Conservation (phyloP, 2,888 invertebrate species). For the Acleris literana region DNA sequence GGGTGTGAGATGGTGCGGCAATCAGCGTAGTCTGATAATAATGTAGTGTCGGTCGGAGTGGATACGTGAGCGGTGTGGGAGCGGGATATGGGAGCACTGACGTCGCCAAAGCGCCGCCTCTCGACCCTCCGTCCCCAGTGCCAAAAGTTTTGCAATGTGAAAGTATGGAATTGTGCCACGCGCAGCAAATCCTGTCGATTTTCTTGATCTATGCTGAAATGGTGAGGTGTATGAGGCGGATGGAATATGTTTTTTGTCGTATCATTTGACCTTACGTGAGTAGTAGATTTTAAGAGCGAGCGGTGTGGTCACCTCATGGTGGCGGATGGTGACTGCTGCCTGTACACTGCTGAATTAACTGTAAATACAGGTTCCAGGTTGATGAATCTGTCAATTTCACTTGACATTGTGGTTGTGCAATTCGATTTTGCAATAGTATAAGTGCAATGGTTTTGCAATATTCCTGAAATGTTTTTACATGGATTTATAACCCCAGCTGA, state of each 20-base stretch:
- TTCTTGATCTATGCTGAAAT: constrained; percentile 52
- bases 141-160: constrained; percentile 84
- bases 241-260: constrained; percentile 62
- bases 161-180: constrained; percentile 82
- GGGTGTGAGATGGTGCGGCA: constrained; percentile 51
- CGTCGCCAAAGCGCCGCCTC: constrained; percentile 72
- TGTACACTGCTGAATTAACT: constrained; percentile 3
- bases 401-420: constrained; percentile 53
- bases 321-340: constrained; percentile 52
- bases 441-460: constrained; percentile 26
- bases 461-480: constrained; percentile 16
- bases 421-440: constrained; percentile 28
- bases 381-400: constrained; percentile 44
- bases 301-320: constrained; percentile 58
- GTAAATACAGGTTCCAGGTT: constrained; percentile 41
- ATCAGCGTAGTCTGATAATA: constrained; percentile 60
- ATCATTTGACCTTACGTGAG: constrained; percentile 64
- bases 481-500: constrained; percentile 16
- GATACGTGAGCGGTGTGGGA: constrained; percentile 75
- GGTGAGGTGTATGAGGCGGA: constrained; percentile 51
- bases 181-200: constrained; percentile 76
- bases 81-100: constrained; percentile 76
- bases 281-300: constrained; percentile 51
- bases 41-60: constrained; percentile 60
- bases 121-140: constrained; percentile 75